A percentile compares a stretch with the other conserved stretches of the same genome.
Evolutionary conservation across 2,113 vertebrate species (phyloP).

Genomic region (Tyrannus savana): DNA sequence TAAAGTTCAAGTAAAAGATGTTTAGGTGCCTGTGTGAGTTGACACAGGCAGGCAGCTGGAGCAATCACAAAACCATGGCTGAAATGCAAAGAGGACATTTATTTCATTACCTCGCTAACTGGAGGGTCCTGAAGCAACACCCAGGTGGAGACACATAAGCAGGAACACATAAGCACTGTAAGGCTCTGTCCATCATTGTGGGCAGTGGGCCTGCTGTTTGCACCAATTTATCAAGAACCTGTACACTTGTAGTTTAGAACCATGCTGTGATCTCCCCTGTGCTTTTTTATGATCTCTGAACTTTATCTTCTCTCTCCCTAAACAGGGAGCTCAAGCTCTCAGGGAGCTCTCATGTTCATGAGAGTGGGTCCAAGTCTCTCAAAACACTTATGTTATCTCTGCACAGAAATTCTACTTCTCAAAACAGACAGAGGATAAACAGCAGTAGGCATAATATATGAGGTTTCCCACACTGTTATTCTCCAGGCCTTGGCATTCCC

Average conservation of each 20-base stretch:
- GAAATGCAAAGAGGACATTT: background rate
- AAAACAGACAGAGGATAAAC: background rate
- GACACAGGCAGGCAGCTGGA: background rate
- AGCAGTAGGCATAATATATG: background rate
- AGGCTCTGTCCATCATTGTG: background rate
- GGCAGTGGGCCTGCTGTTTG: background rate
- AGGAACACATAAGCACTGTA: accelerated
- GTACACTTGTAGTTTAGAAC: accelerated
- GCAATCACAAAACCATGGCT: background rate
- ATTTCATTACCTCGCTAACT: accelerated
- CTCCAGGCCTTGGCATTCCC: background rate
- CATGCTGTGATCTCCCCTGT: background rate
- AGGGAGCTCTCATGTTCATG: too few species aligned
- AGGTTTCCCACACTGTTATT: background rate
- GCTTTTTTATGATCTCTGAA: background rate
- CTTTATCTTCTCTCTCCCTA: background rate
- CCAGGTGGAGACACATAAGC: background rate
- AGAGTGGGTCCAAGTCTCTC: background rate
- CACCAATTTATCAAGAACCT: accelerated
- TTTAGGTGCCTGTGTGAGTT: background rate
- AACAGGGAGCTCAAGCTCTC: background rate
- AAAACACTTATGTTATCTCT: accelerated
- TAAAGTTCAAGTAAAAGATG: background rate
- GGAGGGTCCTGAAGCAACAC: background rate
- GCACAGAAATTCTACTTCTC: background rate